phyloP scores from a whole-genome alignment of 2,113 vertebrate genomes.

The Cettia cetti region DNA sequence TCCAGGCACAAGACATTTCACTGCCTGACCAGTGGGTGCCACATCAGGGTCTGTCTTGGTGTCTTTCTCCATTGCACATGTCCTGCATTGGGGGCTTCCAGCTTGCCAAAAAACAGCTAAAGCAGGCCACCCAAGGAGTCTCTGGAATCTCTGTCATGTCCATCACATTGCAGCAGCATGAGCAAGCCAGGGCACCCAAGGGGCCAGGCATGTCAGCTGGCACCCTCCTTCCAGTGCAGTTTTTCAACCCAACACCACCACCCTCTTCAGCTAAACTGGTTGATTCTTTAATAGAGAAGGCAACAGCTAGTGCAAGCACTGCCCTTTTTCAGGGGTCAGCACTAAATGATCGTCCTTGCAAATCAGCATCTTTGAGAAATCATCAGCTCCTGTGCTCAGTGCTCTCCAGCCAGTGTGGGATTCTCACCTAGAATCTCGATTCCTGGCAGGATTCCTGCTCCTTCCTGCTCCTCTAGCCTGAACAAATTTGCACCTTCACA shows the following conservation, averaged over 20 bases:
- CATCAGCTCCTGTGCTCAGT: neutral
- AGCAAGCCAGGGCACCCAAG: fast-evolving
- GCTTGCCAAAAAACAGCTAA: fast-evolving
- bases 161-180: fast-evolving
- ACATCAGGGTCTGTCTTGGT: neutral
- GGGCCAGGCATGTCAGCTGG: fast-evolving
- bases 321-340: neutral
- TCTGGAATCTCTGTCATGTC: fast-evolving
- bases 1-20: neutral
- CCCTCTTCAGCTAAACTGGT: neutral
- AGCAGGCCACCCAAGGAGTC: neutral
- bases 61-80: fast-evolving
- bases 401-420: neutral
- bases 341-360: neutral
- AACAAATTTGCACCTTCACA: neutral
- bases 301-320: neutral
- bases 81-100: neutral
- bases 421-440: fast-evolving
- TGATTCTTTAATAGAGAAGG: neutral
- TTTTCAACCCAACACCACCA: neutral
- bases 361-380: neutral
- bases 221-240: neutral
- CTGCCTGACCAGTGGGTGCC: neutral
- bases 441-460: neutral
- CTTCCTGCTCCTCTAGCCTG: neutral